A percentile compares a stretch with the other conserved stretches of the same genome.
phyloP scores from a whole-genome alignment of 2,113 vertebrate genomes.

The Anthoscopus minutus region DNA sequence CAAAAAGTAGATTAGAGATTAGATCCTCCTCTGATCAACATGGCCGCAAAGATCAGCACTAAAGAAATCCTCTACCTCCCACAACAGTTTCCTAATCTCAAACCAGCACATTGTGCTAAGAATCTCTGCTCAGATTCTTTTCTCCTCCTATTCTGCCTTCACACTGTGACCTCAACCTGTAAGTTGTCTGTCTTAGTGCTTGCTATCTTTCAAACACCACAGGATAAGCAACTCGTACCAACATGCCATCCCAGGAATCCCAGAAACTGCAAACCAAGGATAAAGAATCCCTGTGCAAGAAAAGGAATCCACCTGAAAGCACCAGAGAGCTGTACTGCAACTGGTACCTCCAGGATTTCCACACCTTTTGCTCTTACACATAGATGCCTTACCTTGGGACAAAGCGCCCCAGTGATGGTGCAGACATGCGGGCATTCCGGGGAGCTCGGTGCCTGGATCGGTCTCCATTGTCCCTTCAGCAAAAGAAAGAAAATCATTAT shows the following conservation, averaged over 20 bases:
- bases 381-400: slow-evolving; percentile 83
- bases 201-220: neutral
- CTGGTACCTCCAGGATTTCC: neutral
- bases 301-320: neutral
- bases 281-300: neutral
- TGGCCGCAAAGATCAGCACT: neutral
- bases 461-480: slow-evolving; percentile 87
- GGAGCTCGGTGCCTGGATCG: slow-evolving; percentile 91
- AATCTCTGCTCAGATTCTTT: neutral
- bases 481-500: neutral
- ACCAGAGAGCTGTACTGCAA: neutral
- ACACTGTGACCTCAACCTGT: neutral
- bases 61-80: neutral
- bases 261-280: neutral
- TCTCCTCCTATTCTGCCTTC: neutral
- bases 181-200: too few relatives aligned
- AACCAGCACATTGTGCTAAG: neutral
- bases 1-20: neutral
- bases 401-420: slow-evolving; percentile 92
- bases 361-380: neutral
- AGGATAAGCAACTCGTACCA: neutral
- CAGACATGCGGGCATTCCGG: slow-evolving; percentile 94
- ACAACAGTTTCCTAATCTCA: neutral
- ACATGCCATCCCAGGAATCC: neutral
- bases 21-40: neutral